A percentile compares a stretch with the other conserved stretches of the same genome.
Conservation (phyloP, 1,140 invertebrate genomes). For the Neotoxoptera formosana region DNA sequence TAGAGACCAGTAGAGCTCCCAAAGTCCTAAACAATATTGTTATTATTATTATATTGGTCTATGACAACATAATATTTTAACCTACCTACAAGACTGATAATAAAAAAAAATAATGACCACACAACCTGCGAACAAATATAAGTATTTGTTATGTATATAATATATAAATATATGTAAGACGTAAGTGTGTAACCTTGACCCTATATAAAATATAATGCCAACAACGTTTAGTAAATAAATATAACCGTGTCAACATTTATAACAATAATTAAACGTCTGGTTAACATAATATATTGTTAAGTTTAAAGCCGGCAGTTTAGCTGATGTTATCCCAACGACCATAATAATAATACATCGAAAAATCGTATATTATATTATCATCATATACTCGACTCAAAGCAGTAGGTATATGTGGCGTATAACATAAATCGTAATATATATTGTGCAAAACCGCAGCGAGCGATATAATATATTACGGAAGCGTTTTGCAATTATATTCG, state of each 20-base stretch:
- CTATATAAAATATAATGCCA: neutral
- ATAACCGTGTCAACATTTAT: neutral
- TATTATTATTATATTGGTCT: neutral
- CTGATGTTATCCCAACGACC: neutral
- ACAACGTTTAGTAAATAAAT: neutral
- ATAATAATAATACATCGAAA: neutral
- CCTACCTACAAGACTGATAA: neutral
- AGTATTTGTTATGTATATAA: neutral
- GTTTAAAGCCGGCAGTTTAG: neutral
- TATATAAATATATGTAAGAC: neutral
- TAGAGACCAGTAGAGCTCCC: neutral
- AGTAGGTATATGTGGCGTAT: neutral
- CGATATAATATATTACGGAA: neutral
- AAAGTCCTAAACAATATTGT: neutral
- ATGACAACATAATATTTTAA: neutral
- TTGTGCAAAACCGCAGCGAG: neutral
- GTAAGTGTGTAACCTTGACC: slow-evolving; percentile 10
- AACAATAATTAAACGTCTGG: neutral
- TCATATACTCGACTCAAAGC: neutral
- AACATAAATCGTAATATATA: neutral
- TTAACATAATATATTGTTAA: neutral
- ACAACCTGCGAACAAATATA: neutral
- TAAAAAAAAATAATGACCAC: neutral
- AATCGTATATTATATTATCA: neutral
- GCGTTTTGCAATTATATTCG: no score